Percentiles rank a stretch among this genome's conserved stretches.
These are phyloP conservation scores for Brachyhypopomus occidentalis DNA, from an alignment of 2,113 vertebrate species.

Conservation along the genomic window DNA sequence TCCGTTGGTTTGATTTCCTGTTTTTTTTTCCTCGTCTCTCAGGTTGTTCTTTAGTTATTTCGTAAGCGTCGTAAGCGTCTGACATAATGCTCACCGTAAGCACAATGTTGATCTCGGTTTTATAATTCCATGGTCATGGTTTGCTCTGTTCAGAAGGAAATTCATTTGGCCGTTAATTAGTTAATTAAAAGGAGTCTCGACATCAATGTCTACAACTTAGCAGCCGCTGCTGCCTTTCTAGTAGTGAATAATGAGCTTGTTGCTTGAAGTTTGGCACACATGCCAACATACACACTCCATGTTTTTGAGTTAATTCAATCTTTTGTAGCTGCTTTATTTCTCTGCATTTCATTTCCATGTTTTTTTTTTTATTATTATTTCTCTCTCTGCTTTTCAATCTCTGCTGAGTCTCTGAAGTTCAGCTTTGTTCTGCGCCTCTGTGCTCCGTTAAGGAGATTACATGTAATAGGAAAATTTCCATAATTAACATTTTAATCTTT, in stretches of 20 bases:
- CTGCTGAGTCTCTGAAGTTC: constrained; percentile 59
- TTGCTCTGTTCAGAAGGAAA: constrained; percentile 26
- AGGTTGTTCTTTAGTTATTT: constrained; percentile 57
- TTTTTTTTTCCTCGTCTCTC: constrained; percentile 45
- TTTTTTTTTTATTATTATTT: constrained; percentile 59
- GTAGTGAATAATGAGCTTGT: constrained; percentile 41
- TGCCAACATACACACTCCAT: constrained; percentile 11
- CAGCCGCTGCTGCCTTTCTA: constrained; percentile 12
- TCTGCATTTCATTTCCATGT: constrained; percentile 60
- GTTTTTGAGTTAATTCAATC: constrained; percentile 39
- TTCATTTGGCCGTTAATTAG: constrained; percentile 36
- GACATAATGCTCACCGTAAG: neutral
- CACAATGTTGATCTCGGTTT: neutral
- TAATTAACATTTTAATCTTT: constrained; percentile 73
- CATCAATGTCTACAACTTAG: constrained; percentile 15
- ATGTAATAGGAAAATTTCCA: constrained; percentile 67
- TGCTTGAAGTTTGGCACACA: constrained; percentile 26
- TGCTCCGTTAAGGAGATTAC: constrained; percentile 66
- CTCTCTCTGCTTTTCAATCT: constrained; percentile 56
- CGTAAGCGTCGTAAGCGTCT: constrained; percentile 46
- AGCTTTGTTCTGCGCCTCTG: constrained; percentile 61
- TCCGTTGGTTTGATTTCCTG: constrained; percentile 34
- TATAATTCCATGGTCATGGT: constrained; percentile 29
- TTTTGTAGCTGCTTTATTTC: constrained; percentile 62
- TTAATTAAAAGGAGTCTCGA: neutral